Conservation (phyloP, 2,797 vertebrate species). For the Mus caroli region DNA sequence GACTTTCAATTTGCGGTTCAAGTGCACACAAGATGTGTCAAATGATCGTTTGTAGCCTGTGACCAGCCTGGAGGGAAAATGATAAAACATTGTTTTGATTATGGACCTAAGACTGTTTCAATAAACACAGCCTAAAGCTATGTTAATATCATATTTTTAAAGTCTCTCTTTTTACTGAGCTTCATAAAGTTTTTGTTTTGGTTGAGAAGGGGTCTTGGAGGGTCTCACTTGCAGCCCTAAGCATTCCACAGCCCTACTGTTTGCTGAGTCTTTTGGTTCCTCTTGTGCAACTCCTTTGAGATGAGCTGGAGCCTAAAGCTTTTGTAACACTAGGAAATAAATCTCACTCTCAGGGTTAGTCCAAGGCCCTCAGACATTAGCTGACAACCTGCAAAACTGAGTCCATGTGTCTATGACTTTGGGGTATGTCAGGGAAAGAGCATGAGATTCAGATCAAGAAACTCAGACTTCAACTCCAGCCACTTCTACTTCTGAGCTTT, state of each 20-base stretch:
- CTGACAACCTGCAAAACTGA: slow-evolving; percentile 65
- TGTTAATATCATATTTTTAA: slow-evolving; percentile 65
- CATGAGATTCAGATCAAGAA: not conserved
- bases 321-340: slow-evolving; percentile 61
- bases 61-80: slow-evolving; percentile 78
- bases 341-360: slow-evolving; percentile 72
- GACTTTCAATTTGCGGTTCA: slow-evolving; percentile 83
- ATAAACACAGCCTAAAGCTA: slow-evolving; percentile 77
- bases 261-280: slow-evolving; percentile 52
- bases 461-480: slow-evolving; percentile 9
- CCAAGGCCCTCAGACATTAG: slow-evolving; percentile 68
- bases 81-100: slow-evolving; percentile 83
- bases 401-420: slow-evolving; percentile 57
- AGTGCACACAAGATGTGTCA: slow-evolving; percentile 86
- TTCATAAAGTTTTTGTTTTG: slow-evolving; percentile 69
- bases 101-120: slow-evolving; percentile 82
- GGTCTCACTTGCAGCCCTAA: not conserved
- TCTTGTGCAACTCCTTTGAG: slow-evolving; percentile 54
- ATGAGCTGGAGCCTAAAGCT: slow-evolving; percentile 35
- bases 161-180: slow-evolving; percentile 64
- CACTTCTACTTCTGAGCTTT: slow-evolving; percentile 51
- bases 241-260: not conserved
- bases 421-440: not conserved
- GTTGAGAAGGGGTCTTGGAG: slow-evolving; percentile 53
- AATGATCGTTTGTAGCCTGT: slow-evolving; percentile 80